Conservation (phyloP, 2,797 vertebrate genomes). For the Microhierax caerulescens region DNA sequence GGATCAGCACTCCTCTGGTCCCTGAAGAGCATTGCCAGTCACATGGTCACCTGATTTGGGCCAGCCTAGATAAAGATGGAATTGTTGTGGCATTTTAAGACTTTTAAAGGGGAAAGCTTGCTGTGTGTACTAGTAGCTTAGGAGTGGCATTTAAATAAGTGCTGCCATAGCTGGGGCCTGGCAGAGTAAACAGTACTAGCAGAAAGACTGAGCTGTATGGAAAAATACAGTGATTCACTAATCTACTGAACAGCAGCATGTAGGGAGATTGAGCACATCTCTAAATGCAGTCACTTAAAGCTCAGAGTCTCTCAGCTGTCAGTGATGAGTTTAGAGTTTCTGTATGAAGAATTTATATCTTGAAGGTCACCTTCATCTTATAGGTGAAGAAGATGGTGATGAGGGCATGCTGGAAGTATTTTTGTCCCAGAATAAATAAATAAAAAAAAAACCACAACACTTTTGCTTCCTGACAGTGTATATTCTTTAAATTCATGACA, state of each 20-base stretch:
- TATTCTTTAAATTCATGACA: neutral
- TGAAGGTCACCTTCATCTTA: neutral
- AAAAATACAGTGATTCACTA: neutral
- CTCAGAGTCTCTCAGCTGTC: neutral
- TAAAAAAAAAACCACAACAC: rapidly evolving
- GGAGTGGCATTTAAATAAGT: neutral
- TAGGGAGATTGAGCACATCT: neutral
- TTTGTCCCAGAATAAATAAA: neutral
- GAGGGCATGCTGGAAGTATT: neutral
- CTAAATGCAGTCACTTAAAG: neutral
- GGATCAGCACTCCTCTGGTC: neutral
- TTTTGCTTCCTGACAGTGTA: neutral
- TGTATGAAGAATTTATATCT: neutral
- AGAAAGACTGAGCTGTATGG: neutral
- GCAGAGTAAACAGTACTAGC: neutral
- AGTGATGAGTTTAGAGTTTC: neutral
- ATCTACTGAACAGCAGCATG: neutral
- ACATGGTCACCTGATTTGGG: neutral
- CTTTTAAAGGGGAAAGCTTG: neutral
- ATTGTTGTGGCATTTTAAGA: neutral
- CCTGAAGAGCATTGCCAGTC: rapidly evolving
- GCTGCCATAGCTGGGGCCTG: neutral
- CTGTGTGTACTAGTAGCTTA: neutral
- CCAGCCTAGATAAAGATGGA: neutral
- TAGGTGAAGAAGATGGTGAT: neutral